Percentiles rank a stretch among this genome's conserved stretches.
These are phyloP conservation scores for Gymnorhina tibicen DNA, from an alignment of 2,113 vertebrate genomes.

Conservation along the genomic window DNA sequence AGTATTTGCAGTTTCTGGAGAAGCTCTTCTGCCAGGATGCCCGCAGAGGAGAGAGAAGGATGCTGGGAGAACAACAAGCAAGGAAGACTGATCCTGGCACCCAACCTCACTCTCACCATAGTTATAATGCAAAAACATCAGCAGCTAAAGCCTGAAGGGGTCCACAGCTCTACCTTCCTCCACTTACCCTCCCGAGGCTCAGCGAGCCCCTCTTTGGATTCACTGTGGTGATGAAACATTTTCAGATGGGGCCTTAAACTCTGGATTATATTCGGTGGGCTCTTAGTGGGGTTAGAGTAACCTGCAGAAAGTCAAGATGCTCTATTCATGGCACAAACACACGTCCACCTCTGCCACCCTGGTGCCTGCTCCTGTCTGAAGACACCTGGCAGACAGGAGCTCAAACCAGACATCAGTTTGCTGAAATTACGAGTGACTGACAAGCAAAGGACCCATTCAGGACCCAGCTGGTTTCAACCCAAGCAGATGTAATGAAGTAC, in stretches of 20 bases:
- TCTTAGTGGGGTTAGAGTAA: slow-evolving; percentile 77
- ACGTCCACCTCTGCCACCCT: fast-evolving
- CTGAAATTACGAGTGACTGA: neutral
- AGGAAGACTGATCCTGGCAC: neutral
- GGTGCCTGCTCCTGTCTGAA: neutral
- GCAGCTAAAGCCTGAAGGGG: slow-evolving; percentile 42
- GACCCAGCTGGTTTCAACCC: neutral
- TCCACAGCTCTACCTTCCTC: neutral
- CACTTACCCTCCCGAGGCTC: slow-evolving; percentile 80
- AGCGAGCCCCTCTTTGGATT: slow-evolving; percentile 66
- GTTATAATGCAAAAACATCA: neutral
- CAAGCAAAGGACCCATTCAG: neutral
- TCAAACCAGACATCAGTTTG: fast-evolving
- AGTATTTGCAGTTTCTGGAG: neutral
- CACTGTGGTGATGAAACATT: slow-evolving; percentile 67
- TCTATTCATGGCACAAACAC: slow-evolving; percentile 13
- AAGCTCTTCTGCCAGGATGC: neutral
- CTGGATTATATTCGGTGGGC: slow-evolving; percentile 82
- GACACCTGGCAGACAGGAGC: neutral
- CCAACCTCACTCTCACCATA: slow-evolving; percentile 20
- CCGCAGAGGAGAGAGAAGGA: neutral
- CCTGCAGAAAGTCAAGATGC: slow-evolving; percentile 76
- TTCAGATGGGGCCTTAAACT: slow-evolving; percentile 79
- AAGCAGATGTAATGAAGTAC: neutral
- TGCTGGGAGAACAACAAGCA: neutral